These are phyloP conservation scores for Acanthosepion esculentum DNA, from an alignment of 2,888 invertebrate species.

Conservation along the genomic window DNA sequence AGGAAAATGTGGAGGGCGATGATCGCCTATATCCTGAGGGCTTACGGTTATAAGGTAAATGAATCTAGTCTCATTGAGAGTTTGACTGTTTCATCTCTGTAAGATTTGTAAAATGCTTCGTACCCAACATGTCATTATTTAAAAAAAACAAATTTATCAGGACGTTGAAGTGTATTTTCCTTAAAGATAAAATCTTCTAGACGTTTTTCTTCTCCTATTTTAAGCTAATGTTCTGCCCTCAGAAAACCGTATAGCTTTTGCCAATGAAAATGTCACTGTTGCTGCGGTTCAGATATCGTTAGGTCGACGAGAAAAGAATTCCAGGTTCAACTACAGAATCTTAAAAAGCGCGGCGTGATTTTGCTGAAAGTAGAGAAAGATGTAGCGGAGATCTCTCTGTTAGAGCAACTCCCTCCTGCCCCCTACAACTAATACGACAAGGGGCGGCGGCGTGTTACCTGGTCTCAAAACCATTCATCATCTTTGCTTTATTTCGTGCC, in stretches of 20 bases:
- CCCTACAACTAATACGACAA: not conserved
- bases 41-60: too few relatives aligned
- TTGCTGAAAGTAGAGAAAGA: not conserved
- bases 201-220: not conserved
- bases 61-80: not conserved
- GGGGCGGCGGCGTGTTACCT: not conserved
- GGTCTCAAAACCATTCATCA: not conserved
- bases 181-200: not conserved
- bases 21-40: too few relatives aligned
- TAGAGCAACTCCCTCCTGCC: not conserved
- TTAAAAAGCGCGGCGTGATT: not conserved
- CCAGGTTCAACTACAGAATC: not conserved
- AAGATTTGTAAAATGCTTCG: not conserved
- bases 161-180: not conserved
- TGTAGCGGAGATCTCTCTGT: not conserved
- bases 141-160: not conserved
- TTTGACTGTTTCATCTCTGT: not conserved
- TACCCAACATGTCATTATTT: not conserved
- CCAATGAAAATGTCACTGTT: conserved; percentile 11
- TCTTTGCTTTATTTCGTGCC: not conserved
- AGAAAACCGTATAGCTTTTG: not conserved
- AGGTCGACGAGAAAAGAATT: not conserved
- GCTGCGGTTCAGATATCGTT: not conserved
- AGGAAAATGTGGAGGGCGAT: too few relatives aligned
- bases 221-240: not conserved